Percentiles rank a stretch among this genome's conserved stretches.
Evolutionary conservation across 2,113 vertebrate genomes (phyloP).

Genomic region (Galemys pyrenaicus): DNA sequence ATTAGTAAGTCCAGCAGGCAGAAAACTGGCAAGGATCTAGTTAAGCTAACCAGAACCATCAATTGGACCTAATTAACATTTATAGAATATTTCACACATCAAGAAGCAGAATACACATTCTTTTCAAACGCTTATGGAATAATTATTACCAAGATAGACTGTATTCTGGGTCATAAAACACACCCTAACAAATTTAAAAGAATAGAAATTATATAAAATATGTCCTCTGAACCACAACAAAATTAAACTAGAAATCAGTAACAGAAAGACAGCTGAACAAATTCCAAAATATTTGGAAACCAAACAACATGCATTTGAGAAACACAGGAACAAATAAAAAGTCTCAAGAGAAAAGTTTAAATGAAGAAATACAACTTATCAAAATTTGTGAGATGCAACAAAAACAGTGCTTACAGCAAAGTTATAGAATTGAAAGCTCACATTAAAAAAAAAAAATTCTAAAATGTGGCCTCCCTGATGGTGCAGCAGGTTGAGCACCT

Average conservation of each 20-base stretch:
- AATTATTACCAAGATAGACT: background rate
- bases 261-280: background rate
- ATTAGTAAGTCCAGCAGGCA: background rate
- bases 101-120: background rate
- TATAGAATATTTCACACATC: background rate
- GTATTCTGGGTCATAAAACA: background rate
- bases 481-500: too few relatives aligned
- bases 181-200: background rate
- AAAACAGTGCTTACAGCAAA: background rate
- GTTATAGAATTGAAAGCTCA: background rate
- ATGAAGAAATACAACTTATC: background rate
- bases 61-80: background rate
- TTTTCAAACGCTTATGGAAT: background rate
- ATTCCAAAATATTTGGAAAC: background rate
- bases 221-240: background rate
- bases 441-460: too few relatives aligned
- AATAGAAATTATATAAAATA: background rate
- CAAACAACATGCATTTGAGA: background rate
- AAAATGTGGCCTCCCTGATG: too few relatives aligned
- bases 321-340: background rate
- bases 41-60: background rate
- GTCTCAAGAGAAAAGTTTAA: conserved; percentile 31
- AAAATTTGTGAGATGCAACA: background rate
- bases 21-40: background rate
- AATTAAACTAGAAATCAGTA: conserved; percentile 37